Percentiles rank a stretch among this genome's conserved stretches.
Conservation (phyloP, 2,113 vertebrate species). For the Echinops telfairi region DNA sequence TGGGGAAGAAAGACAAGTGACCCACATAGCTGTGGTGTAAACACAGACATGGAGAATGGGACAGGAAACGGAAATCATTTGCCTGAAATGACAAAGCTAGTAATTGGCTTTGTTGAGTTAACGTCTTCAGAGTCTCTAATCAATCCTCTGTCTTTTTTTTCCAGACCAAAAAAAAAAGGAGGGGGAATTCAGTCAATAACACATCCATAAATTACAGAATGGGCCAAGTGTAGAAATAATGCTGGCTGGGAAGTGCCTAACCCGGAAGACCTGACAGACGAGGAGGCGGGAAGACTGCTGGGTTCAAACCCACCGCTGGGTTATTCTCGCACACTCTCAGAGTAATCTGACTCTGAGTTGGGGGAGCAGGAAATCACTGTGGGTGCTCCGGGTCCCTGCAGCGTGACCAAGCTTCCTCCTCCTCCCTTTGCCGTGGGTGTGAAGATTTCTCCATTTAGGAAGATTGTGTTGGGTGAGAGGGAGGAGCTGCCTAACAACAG, state of each 20-base stretch:
- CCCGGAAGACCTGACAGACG: not conserved
- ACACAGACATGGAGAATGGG: not conserved
- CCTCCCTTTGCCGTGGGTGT: fast-evolving
- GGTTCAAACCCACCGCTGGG: not conserved
- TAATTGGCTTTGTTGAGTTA: not conserved
- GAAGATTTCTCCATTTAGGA: constrained; percentile 35
- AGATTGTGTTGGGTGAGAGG: not conserved
- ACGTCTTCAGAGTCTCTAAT: not conserved
- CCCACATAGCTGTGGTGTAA: not conserved
- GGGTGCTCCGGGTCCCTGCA: not conserved
- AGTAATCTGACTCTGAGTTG: constrained; percentile 12
- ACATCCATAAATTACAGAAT: not conserved
- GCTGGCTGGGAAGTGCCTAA: not conserved
- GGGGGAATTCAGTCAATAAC: constrained; percentile 13
- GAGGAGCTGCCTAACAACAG: not conserved
- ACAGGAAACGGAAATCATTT: constrained; percentile 31
- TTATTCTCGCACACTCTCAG: not conserved
- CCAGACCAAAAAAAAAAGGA: constrained; percentile 1
- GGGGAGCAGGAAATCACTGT: not conserved
- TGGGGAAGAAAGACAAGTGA: not conserved
- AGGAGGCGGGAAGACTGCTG: not conserved
- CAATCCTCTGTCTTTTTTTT: constrained; percentile 10
- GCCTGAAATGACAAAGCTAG: constrained; percentile 4
- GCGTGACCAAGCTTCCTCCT: not conserved
- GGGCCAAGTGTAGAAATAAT: not conserved